Evolutionary conservation across 2,113 vertebrate species (phyloP).

Genomic region (Sisor rabdophorus): DNA sequence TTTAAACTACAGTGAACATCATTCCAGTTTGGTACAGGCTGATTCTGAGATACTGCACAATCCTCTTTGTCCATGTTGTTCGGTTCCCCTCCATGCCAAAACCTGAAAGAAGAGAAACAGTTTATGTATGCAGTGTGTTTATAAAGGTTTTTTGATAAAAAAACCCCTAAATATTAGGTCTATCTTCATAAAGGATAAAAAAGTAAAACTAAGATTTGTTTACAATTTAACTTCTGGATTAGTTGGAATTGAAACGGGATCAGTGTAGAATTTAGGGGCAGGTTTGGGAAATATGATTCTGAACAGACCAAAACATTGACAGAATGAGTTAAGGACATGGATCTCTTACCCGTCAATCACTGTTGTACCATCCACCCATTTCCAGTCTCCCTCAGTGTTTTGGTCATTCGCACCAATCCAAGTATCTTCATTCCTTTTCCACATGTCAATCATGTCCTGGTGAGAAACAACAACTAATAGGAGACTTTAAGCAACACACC

Average conservation of each 20-base stretch:
- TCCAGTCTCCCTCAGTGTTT: neutral
- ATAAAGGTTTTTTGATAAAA: too few relatives aligned
- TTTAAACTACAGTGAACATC: neutral
- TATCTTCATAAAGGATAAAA: too few relatives aligned
- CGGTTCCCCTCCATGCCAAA: neutral
- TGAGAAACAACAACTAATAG: neutral
- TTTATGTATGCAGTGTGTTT: too few relatives aligned
- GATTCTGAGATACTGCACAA: neutral
- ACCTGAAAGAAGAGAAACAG: neutral
- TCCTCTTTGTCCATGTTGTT: neutral
- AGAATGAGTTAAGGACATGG: neutral
- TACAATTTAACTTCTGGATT: too few relatives aligned
- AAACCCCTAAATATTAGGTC: too few relatives aligned
- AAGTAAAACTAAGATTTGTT: too few relatives aligned
- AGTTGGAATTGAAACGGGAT: too few relatives aligned
- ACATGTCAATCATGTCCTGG: constrained; percentile 8
- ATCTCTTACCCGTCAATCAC: neutral
- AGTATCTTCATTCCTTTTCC: neutral
- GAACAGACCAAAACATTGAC: too few relatives aligned
- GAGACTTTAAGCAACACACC: neutral
- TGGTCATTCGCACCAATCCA: constrained; percentile 3
- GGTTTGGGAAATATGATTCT: too few relatives aligned
- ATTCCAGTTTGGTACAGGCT: neutral
- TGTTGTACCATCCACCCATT: constrained; percentile 9
- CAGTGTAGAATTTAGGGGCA: too few relatives aligned